A percentile compares a stretch with the other conserved stretches of the same genome.
Conservation (phyloP, 2,113 vertebrate species). For the Ciconia maguari region DNA sequence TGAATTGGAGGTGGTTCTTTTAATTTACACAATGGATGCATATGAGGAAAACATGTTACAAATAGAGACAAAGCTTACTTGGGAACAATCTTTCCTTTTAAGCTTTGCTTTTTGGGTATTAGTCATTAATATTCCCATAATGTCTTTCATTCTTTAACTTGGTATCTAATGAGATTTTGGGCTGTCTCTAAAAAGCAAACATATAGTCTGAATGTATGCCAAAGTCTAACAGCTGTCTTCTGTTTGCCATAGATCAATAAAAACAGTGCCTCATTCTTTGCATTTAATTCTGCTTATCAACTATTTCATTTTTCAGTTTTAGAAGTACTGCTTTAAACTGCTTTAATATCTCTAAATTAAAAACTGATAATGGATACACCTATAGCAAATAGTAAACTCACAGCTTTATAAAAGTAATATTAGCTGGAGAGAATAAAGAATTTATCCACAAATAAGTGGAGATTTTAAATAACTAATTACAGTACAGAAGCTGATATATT, state of each 20-base stretch:
- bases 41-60: background rate
- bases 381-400: background rate
- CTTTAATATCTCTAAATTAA: background rate
- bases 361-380: background rate
- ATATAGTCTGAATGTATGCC: background rate
- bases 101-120: background rate
- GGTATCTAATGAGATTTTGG: background rate
- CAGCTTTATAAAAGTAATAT: background rate
- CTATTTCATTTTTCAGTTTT: background rate
- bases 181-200: background rate
- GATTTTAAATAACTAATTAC: background rate
- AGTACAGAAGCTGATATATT: background rate
- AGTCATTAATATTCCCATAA: background rate
- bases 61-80: background rate
- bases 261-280: background rate
- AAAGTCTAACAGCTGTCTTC: background rate
- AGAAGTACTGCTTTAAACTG: background rate
- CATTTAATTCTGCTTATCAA: background rate
- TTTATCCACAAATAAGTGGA: background rate
- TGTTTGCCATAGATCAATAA: background rate
- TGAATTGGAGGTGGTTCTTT: background rate
- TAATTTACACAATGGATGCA: background rate
- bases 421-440: background rate
- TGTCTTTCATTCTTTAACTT: background rate
- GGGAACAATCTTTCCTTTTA: background rate